These are phyloP conservation scores for Probaryconus sp. DNA, from an alignment of 1,140 invertebrate species.

Conservation along the genomic window DNA sequence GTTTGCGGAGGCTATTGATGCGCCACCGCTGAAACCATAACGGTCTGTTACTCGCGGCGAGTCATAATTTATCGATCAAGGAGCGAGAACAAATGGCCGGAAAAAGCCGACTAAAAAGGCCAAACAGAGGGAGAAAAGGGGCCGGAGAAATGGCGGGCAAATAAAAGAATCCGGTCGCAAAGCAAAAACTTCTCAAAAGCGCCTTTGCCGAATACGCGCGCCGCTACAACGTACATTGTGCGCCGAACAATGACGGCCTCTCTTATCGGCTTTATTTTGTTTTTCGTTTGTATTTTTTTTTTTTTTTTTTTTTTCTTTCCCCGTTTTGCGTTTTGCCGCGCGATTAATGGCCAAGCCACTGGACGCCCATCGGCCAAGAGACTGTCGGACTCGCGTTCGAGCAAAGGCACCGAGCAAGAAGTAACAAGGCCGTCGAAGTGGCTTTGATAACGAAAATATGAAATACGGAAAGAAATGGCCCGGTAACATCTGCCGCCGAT, in stretches of 20 bases:
- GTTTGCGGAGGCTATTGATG: slow-evolving; percentile 39
- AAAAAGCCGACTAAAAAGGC: slow-evolving; percentile 28
- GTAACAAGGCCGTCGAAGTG: slow-evolving; percentile 23
- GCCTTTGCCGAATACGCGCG: slow-evolving; percentile 55
- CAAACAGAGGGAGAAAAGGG: slow-evolving; percentile 14
- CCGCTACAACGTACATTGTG: slow-evolving; percentile 70
- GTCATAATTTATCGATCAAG: slow-evolving; percentile 64
- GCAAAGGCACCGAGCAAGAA: slow-evolving; percentile 40
- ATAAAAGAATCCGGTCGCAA: slow-evolving; percentile 50
- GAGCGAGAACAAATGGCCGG: slow-evolving; percentile 32
- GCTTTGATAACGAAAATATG: slow-evolving; percentile 46
- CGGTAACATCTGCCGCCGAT: slow-evolving; percentile 39
- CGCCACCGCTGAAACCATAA: slow-evolving; percentile 45
- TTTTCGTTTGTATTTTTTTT: slow-evolving; percentile 29
- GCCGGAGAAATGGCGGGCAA: slow-evolving; percentile 31
- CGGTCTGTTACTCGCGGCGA: slow-evolving; percentile 45
- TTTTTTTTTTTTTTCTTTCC: slow-evolving; percentile 14
- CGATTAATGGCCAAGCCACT: slow-evolving; percentile 36
- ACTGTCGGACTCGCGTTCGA: slow-evolving; percentile 1
- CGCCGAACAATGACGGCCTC: slow-evolving; percentile 67
- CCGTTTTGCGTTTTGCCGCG: slow-evolving; percentile 6
- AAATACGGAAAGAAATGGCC: slow-evolving; percentile 29
- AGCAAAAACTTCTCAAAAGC: slow-evolving; percentile 22
- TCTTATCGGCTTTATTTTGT: slow-evolving; percentile 68
- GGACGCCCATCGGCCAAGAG: slow-evolving; percentile 2